A percentile compares a stretch with the other conserved stretches of the same genome.
Evolutionary conservation across 2,888 invertebrate genomes (phyloP).

Genomic region (Dermolepida albohirtum): DNA sequence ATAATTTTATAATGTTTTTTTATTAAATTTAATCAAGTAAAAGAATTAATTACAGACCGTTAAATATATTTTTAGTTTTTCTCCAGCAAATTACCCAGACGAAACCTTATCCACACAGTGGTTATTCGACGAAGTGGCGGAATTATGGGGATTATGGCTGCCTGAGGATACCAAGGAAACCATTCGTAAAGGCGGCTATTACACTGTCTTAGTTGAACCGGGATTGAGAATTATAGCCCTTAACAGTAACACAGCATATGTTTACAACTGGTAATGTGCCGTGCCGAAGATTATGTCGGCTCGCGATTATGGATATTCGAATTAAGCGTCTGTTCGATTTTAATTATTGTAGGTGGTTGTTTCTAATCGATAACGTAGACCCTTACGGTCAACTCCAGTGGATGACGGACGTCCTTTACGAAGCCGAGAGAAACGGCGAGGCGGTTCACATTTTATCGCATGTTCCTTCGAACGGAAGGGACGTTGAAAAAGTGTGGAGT

Average conservation of each 20-base stretch:
- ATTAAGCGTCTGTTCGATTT: constrained; percentile 12
- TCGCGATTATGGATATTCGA: not conserved
- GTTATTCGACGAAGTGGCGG: constrained; percentile 81
- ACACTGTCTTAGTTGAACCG: constrained; percentile 74
- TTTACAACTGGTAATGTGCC: constrained; percentile 73
- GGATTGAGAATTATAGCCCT: constrained; percentile 82
- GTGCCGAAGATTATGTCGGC: not conserved
- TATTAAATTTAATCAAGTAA: not conserved
- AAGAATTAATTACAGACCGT: constrained; percentile 25
- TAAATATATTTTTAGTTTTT: constrained; percentile 54
- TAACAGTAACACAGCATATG: constrained; percentile 85
- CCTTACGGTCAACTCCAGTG: constrained; percentile 82
- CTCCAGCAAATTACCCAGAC: constrained; percentile 48
- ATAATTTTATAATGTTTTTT: not conserved
- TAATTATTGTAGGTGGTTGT: constrained; percentile 70
- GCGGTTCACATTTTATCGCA: constrained; percentile 86
- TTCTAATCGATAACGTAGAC: constrained; percentile 70
- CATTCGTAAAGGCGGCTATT: constrained; percentile 80
- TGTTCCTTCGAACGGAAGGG: constrained; percentile 78
- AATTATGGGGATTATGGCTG: constrained; percentile 79
- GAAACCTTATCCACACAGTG: constrained; percentile 72
- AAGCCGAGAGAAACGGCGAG: constrained; percentile 79
- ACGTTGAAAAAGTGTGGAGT: constrained; percentile 78
- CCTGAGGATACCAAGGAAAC: constrained; percentile 72
- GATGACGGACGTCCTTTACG: constrained; percentile 77